A percentile compares a stretch with the other conserved stretches of the same genome.
Conservation (phyloP, 2,113 vertebrate genomes). For the Brienomyrus brachyistius region DNA sequence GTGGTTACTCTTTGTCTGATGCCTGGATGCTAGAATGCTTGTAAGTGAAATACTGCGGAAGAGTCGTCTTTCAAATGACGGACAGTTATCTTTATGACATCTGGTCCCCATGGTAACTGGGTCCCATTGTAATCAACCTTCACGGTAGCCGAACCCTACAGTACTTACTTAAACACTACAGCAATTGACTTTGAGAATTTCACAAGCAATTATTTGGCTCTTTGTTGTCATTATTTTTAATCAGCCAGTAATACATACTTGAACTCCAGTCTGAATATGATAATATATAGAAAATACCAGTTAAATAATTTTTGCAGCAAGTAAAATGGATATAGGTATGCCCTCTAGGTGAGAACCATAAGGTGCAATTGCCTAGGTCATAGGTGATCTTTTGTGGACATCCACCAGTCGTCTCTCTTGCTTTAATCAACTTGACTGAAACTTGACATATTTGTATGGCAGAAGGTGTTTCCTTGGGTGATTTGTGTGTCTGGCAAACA, state of each 20-base stretch:
- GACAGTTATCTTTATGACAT: not conserved
- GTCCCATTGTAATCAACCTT: not conserved
- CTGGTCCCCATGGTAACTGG: not conserved
- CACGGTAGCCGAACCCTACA: not conserved
- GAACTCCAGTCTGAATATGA: not conserved
- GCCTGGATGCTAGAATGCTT: not conserved
- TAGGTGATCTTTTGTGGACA: not conserved
- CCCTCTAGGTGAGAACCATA: not conserved
- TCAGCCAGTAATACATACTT: not conserved
- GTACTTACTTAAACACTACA: not conserved
- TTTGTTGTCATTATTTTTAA: not conserved
- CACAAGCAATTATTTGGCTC: not conserved
- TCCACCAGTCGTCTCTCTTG: not conserved
- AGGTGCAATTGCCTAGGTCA: not conserved
- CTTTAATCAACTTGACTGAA: not conserved
- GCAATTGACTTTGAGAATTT: not conserved
- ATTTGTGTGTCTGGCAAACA: not conserved
- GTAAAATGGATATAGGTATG: not conserved
- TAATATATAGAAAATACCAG: not conserved
- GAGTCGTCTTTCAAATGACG: not conserved
- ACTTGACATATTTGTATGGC: not conserved
- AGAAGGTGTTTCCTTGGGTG: not conserved
- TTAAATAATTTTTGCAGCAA: not conserved
- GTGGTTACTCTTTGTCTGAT: not conserved
- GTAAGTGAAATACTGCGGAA: not conserved